Evolutionary conservation across 2,797 vertebrate genomes (phyloP).

Genomic region (Lophotriccus pileatus): DNA sequence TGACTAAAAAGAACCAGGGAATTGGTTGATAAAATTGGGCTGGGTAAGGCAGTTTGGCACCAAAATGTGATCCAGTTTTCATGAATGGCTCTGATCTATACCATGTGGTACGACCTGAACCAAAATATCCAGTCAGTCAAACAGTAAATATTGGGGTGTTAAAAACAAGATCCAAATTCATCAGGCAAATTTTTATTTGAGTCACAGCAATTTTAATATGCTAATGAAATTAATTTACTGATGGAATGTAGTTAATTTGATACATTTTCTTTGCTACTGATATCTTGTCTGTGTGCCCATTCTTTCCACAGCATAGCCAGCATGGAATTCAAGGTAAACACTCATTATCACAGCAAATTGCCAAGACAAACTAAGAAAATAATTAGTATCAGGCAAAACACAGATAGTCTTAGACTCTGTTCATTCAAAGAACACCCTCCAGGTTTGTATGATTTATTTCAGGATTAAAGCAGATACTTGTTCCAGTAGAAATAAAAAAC

Average conservation of each 20-base stretch:
- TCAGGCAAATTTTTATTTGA: not conserved
- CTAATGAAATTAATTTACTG: not conserved
- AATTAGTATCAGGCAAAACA: conserved; percentile 20
- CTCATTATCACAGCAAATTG: not conserved
- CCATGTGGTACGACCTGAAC: not conserved
- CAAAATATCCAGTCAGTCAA: not conserved
- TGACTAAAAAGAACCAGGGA: not conserved
- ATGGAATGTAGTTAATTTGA: not conserved
- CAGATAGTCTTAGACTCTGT: not conserved
- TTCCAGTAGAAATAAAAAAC: conserved; percentile 24
- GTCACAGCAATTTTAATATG: not conserved
- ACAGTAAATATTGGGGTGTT: not conserved
- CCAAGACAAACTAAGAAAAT: conserved; percentile 31
- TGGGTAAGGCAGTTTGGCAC: not conserved
- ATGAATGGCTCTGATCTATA: not conserved
- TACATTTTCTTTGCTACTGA: not conserved
- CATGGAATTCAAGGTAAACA: conserved; percentile 15
- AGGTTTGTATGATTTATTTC: not conserved
- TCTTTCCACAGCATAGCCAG: not conserved
- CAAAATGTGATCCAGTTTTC: not conserved
- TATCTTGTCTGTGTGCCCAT: not conserved
- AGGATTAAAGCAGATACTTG: conserved; percentile 5
- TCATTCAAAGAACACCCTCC: not conserved
- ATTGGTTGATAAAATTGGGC: not conserved
- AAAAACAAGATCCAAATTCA: not conserved